Evolutionary conservation across 2,113 vertebrate species (phyloP), one percentile per base, ranked within the genome.

Genomic region (Chloropsis hardwickii): DNA sequence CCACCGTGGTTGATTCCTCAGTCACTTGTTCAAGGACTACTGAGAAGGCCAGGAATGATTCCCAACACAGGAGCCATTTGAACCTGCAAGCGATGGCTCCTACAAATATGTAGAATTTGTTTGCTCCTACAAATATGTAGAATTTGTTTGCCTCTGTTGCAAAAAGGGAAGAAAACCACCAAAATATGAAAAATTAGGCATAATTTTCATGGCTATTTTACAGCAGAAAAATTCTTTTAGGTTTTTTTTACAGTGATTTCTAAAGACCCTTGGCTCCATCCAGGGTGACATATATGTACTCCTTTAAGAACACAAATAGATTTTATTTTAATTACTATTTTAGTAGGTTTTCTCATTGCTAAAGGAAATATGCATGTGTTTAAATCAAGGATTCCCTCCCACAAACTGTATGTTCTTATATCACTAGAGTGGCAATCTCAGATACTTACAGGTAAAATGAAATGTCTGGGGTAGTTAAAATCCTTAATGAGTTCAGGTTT

Each of bases 391-490:
- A 31, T 47, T 82, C 20, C 40, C 25, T 76, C 57, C 23, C 48
- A 67, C n/a, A 67, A 48, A 45, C 0, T 4, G 1, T 5, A 33
- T 19, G 19, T 21, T 54, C 31, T 56, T 40, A 1, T 8, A 25
- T 17, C 37, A 56, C 61, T 31, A 9, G 4, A 56, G 48, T 9
- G n/a, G 28, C 9, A 77, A 17, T 40, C 66, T 64, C 53, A 17
- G 58, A 60, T 27, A 54, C 27, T 31, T 35, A 33, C 6, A 65
- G 17, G 39, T 42, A n/a, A 91, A 87, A 48, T 18, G 7, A 47
- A 82, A 66, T 27, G 70, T 53, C 37, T 31, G 37, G 31, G 25
- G 47, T 19, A 20, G 0, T 54, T 56, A 44, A 71, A 76, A 16
- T 13, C 19, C 14, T 50, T 88, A 27, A 87, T 27, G 42, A 65